These are phyloP conservation scores for Sycophila sp. DNA, from an alignment of 1,140 invertebrate species.

Conservation along the genomic window DNA sequence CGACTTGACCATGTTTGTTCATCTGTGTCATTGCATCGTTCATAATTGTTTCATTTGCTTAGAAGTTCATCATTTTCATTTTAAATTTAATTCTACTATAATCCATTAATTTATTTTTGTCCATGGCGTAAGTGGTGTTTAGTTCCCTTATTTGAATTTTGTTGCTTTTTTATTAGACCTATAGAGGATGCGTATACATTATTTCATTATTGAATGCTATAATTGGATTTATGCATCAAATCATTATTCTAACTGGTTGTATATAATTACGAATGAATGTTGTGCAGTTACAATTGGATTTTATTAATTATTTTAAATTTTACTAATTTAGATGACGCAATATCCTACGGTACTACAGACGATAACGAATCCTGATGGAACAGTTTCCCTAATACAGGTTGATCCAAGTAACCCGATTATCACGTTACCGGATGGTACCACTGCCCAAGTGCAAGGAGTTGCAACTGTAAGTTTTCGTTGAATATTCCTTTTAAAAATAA, in stretches of 20 bases:
- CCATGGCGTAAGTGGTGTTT: slow-evolving; percentile 55
- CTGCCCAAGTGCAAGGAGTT: slow-evolving; percentile 91
- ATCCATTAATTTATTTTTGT: slow-evolving; percentile 33
- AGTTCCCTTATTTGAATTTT: slow-evolving; percentile 66
- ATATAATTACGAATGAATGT: not conserved
- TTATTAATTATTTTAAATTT: not conserved
- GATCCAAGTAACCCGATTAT: slow-evolving; percentile 95
- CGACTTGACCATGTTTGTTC: slow-evolving; percentile 37
- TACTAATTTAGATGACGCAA: slow-evolving; percentile 71
- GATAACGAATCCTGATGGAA: slow-evolving; percentile 96
- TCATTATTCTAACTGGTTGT: not conserved
- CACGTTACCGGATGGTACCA: slow-evolving; percentile 94
- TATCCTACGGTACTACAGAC: slow-evolving; percentile 93
- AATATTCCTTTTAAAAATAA: too few relatives aligned
- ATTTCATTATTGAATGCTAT: slow-evolving; percentile 29
- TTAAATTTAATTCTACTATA: not conserved
- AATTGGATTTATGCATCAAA: not conserved
- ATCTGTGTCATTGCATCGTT: slow-evolving; percentile 2
- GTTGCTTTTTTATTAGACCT: slow-evolving; percentile 36
- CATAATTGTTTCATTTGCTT: not conserved
- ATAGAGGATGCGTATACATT: slow-evolving; percentile 28
- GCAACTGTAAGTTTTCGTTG: slow-evolving; percentile 80
- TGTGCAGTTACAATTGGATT: not conserved
- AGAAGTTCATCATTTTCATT: not conserved
- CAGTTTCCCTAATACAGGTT: slow-evolving; percentile 95